Percentiles rank a stretch among this genome's conserved stretches.
These are phyloP conservation scores for Gryon sp. DNA, from an alignment of 1,140 invertebrate species.

Conservation along the genomic window DNA sequence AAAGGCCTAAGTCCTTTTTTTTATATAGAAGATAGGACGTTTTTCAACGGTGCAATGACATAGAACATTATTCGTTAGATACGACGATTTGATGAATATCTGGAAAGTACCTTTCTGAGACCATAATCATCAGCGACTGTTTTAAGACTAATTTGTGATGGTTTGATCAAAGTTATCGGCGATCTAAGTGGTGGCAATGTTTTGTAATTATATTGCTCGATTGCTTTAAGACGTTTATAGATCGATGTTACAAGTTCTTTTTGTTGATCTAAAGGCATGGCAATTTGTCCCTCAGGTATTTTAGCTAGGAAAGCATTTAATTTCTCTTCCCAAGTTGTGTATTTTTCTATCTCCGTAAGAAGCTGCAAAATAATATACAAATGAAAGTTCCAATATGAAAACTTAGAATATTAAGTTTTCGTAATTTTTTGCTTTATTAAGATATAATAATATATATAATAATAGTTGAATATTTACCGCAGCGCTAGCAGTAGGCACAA, in stretches of 20 bases:
- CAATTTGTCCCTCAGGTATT: constrained; percentile 22
- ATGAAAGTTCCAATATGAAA: constrained; percentile 16
- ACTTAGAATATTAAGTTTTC: no score
- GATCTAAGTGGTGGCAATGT: constrained; percentile 78
- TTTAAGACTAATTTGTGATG: constrained; percentile 79
- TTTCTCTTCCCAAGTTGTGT: constrained; percentile 73
- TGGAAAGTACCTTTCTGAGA: constrained; percentile 75
- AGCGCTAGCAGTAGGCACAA: constrained; percentile 34
- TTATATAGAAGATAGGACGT: no score
- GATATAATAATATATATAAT: background rate
- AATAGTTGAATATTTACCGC: constrained; percentile 64
- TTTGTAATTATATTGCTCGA: constrained; percentile 78
- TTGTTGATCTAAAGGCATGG: constrained; percentile 74
- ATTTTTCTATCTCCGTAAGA: constrained; percentile 72
- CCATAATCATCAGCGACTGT: constrained; percentile 83
- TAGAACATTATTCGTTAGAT: no score
- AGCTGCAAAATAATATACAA: constrained; percentile 71
- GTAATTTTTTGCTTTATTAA: constrained; percentile 4
- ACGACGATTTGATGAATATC: no score
- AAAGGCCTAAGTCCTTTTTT: no score
- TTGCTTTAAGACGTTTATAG: constrained; percentile 81
- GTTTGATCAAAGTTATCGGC: constrained; percentile 83
- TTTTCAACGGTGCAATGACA: no score
- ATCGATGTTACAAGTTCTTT: constrained; percentile 75
- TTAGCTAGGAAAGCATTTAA: constrained; percentile 63